Base-by-base conservation (phyloP, 2,888 invertebrate genomes). In the Lasioglossum figueresi region DNA sequence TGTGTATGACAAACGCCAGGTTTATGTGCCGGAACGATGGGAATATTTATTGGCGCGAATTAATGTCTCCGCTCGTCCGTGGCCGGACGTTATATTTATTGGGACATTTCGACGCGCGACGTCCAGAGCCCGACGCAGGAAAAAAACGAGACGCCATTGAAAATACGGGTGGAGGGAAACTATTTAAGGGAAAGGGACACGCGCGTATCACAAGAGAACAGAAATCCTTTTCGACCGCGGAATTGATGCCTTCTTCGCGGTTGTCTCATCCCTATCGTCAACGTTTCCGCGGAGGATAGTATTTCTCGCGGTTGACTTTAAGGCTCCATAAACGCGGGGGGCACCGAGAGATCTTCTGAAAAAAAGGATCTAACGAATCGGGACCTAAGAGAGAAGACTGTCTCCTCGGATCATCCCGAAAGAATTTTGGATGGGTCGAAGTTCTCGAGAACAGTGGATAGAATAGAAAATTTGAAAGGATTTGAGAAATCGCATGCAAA, bases 31-130 rank as follows among this genome's bases (percentile, higher is more conserved):
- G 92, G 90, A 92, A 92, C 92, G 93, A 93, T 93, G 91, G 82
- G 91, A 93, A 94, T 94, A 94, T 94, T 94, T 93, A 94, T 93
- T 93, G 92, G 91, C 91, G 88, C 92, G 92, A 93, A 94, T 93
- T 92, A 94, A 93, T 92, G 91, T 92, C 91, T 89, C 91, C 89
- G 86, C 89, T 90, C 90, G 87, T 90, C 90, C 90, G 80, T 89
- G 71, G 72, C 81, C 76, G 84, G 37, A 82, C 88, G 85, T 89
- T 90, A 87, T 89, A 88, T 91, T 91, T 91, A 89, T 91, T 86
- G 86, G 85, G 81, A 89, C 79, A 84, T 90, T 90, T 90, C 86
- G 88, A 76, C 74, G 77, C 56, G 48, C 45, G 70, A 31, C 59
- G 56, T n/a, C 68, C 40, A 14, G 37, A 37, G 59, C 23, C n/a